Evolutionary conservation across 2,797 vertebrate species (phyloP), one percentile per base, ranked within the genome.

Genomic region (Tapirus indicus): DNA sequence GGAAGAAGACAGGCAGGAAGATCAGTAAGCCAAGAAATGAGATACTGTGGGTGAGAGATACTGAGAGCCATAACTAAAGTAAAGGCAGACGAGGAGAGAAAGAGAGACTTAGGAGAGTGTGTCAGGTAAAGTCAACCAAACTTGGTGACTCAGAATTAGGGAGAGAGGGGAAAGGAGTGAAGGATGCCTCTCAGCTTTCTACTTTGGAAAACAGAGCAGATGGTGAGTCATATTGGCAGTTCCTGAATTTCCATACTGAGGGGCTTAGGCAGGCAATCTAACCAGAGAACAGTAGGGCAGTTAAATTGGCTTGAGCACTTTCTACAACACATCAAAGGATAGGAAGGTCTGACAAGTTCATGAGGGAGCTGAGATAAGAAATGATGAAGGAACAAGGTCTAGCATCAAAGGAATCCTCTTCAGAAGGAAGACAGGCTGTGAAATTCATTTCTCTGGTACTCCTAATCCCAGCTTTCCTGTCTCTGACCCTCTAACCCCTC

Each of bases 191-290:
- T 35, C 13, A 12, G 35, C 3, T 68, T 41, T 68, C 41, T 23
- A 14, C 74, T 62, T 13, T 32, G 69, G 71, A 79, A 66, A 35
- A 38, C 6, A 1, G 13, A 58, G 60, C 29, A 88, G 71, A 77
- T 3, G 8, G 7, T 9, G 25, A 12, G 35, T 27, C 44, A 12
- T 2, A 38, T 0, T 3, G 41, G 35, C 44, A 78, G 44, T 32
- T 35, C 52, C 17, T 8, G 4, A 38, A 79, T 52, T 93, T 66
- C 71, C 41, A 72, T 0, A 12, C 25, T 5, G 38, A 69, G 6
- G 27, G n/a, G 25, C 38, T 21, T 29, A 23, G 69, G 20, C 16
- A 7, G 58, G 58, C 29, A 35, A 29, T 29, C 68, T 12, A 20
- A 68, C 58, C 88, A 68, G 74, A 23, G 41, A 72, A 35, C 2